Evolutionary conservation across 2,797 vertebrate species (phyloP).

Genomic region (Parotocinclus haroldoi): DNA sequence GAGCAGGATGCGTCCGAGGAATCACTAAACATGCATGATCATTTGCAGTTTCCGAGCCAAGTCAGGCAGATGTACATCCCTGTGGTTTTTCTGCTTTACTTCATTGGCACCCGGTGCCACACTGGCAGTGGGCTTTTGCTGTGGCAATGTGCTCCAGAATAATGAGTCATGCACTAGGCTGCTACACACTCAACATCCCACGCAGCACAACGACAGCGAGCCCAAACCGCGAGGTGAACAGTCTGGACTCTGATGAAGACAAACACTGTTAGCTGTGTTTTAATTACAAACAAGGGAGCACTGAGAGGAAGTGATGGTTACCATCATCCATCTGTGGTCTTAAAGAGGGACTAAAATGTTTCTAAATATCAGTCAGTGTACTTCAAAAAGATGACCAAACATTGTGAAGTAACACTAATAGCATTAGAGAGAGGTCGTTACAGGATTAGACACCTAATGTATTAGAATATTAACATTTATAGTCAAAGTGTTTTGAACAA

Average conservation of each 20-base stretch:
- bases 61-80: slow-evolving; percentile 50
- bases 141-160: slow-evolving; percentile 49
- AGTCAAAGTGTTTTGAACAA: no score
- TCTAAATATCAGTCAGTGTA: neutral
- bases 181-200: slow-evolving; percentile 52
- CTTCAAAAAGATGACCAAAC: neutral
- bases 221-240: slow-evolving; percentile 47
- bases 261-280: slow-evolving; percentile 31
- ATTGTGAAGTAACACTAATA: neutral
- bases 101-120: slow-evolving; percentile 43
- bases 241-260: slow-evolving; percentile 37
- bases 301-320: slow-evolving; percentile 19
- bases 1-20: slow-evolving; percentile 45
- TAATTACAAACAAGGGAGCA: slow-evolving; percentile 33
- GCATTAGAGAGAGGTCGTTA: neutral
- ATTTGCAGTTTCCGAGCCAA: slow-evolving; percentile 47
- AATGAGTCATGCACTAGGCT: slow-evolving; percentile 62
- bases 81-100: slow-evolving; percentile 40
- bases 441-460: no score
- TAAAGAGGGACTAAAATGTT: neutral
- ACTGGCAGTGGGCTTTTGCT: slow-evolving; percentile 51
- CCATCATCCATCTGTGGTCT: slow-evolving; percentile 42
- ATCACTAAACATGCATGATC: slow-evolving; percentile 43
- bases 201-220: slow-evolving; percentile 42
- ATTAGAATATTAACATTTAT: no score